Conservation (phyloP, 2,113 vertebrate species). For the Piprites chloris region DNA sequence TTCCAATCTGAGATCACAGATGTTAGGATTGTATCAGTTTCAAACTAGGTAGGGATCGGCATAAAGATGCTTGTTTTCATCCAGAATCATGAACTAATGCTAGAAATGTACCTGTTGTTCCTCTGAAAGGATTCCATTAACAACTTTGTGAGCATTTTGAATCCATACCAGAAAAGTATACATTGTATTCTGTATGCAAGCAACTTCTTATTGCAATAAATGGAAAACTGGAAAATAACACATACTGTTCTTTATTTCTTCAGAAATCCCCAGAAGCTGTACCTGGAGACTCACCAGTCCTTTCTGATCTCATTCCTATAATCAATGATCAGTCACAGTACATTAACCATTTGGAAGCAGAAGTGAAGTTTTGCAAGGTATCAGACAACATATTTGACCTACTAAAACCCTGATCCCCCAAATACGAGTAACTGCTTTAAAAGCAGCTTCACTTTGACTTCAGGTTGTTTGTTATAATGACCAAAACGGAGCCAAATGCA, state of each 20-base stretch:
- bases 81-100: not conserved
- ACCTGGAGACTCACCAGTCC: constrained; percentile 43
- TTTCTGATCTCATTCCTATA: constrained; percentile 84
- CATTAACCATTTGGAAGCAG: constrained; percentile 92
- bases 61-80: not conserved
- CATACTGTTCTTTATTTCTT: not conserved
- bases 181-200: not conserved
- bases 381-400: not conserved
- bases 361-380: constrained; percentile 94
- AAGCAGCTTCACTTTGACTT: not conserved
- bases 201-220: not conserved
- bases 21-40: not conserved
- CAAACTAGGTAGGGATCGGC: not conserved
- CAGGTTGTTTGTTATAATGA: not conserved
- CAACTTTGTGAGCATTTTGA: not conserved
- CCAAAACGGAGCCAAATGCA: not conserved
- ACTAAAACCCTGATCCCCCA: not conserved
- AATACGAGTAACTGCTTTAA: not conserved
- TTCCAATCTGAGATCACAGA: not conserved
- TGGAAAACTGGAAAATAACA: not conserved
- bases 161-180: not conserved
- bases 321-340: constrained; percentile 89
- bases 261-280: constrained; percentile 68
- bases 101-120: not conserved
- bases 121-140: not conserved